These are phyloP conservation scores for Hyles vespertilio DNA, from an alignment of 1,140 invertebrate genomes.

Conservation along the genomic window DNA sequence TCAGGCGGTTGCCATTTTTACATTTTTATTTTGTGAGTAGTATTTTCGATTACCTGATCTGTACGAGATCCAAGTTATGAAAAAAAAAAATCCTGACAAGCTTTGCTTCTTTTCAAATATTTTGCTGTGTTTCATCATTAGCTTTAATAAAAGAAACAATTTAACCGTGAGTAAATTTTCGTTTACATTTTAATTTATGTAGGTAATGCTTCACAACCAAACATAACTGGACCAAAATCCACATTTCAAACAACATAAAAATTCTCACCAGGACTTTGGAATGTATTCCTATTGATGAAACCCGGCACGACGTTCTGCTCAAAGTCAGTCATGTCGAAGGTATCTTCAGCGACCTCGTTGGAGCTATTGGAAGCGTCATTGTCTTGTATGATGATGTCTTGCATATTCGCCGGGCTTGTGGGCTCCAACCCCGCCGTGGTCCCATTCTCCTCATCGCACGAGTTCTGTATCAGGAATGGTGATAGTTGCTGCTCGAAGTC, in stretches of 20 bases:
- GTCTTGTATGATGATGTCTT: constrained; percentile 52
- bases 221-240: too few species aligned
- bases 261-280: constrained; percentile 60
- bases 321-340: constrained; percentile 56
- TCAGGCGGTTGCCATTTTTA: too few species aligned
- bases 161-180: too few species aligned
- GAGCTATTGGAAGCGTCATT: constrained; percentile 46
- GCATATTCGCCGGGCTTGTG: constrained; percentile 34
- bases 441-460: constrained; percentile 45
- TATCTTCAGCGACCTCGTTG: constrained; percentile 33
- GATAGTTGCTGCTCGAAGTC: constrained; percentile 70
- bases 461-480: constrained; percentile 64
- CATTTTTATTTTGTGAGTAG: too few species aligned
- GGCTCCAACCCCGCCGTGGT: constrained; percentile 28
- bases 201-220: too few species aligned
- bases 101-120: too few species aligned
- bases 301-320: constrained; percentile 58
- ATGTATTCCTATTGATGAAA: constrained; percentile 62
- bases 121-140: too few species aligned
- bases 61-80: too few species aligned
- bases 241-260: neutral
- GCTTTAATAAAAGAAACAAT: too few species aligned
- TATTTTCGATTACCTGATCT: too few species aligned
- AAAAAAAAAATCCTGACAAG: too few species aligned
- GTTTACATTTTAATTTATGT: too few species aligned